These are phyloP conservation scores for Sinopyrophorus schimmeli DNA, from an alignment of 2,888 invertebrate genomes.

Conservation along the genomic window DNA sequence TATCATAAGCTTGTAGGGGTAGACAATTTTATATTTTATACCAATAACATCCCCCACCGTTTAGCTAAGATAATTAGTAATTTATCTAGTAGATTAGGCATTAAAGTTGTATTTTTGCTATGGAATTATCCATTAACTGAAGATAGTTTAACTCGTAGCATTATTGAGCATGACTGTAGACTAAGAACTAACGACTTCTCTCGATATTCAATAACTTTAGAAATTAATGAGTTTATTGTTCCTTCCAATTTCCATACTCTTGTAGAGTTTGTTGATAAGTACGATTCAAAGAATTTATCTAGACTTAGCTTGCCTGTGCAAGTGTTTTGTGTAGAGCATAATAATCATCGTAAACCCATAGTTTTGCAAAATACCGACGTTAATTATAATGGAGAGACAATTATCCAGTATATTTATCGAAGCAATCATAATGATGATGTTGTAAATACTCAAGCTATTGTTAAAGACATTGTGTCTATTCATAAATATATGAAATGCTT, in stretches of 20 bases:
- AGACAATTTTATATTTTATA: constrained; percentile 68
- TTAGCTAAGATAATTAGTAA: constrained; percentile 54
- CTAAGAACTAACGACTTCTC: constrained; percentile 60
- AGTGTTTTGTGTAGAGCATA: constrained; percentile 48
- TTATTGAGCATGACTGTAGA: constrained; percentile 68
- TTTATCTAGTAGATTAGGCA: constrained; percentile 49
- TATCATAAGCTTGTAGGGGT: constrained; percentile 70
- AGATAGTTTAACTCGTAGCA: constrained; percentile 53
- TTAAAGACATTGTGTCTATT: constrained; percentile 44
- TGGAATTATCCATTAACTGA: constrained; percentile 69
- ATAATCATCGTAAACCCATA: constrained; percentile 44
- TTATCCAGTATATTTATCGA: constrained; percentile 43
- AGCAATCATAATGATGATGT: constrained; percentile 36
- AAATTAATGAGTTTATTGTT: constrained; percentile 70
- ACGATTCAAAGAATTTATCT: constrained; percentile 53
- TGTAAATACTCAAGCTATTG: constrained; percentile 40
- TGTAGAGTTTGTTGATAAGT: constrained; percentile 59
- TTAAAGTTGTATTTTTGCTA: constrained; percentile 62
- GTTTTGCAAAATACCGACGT: constrained; percentile 49
- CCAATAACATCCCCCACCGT: constrained; percentile 58
- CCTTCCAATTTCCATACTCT: constrained; percentile 62
- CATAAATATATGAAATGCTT: constrained; percentile 50
- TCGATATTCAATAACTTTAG: constrained; percentile 60
- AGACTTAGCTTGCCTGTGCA: constrained; percentile 47
- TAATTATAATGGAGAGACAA: constrained; percentile 44